phyloP scores from a whole-genome alignment of 1,140 invertebrate species.

The Musca domestica region DNA sequence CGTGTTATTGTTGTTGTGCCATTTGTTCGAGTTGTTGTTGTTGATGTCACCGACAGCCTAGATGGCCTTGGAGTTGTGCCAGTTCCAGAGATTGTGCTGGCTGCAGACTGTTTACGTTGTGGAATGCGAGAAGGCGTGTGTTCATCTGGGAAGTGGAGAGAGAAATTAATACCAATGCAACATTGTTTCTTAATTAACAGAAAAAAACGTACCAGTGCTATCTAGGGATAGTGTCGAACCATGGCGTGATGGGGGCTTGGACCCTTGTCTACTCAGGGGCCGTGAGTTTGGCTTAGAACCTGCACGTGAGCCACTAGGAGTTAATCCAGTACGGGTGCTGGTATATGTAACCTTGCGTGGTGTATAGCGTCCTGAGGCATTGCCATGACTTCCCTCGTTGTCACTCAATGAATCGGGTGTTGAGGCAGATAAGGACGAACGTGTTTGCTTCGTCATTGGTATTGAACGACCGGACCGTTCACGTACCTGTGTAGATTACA shows the following conservation, averaged over 20 bases:
- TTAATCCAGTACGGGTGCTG: constrained; percentile 56
- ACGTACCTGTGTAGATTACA: constrained; percentile 66
- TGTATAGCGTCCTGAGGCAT: constrained; percentile 59
- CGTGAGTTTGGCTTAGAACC: constrained; percentile 73
- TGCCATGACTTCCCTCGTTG: constrained; percentile 67
- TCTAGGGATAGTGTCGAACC: constrained; percentile 89
- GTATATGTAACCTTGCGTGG: constrained; percentile 62
- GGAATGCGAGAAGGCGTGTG: constrained; percentile 73
- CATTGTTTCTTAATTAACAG: neutral
- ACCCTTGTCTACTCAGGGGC: constrained; percentile 76
- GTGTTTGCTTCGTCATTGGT: constrained; percentile 72
- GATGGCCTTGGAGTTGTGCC: constrained; percentile 57
- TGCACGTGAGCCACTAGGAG: constrained; percentile 69
- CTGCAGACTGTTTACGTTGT: constrained; percentile 62
- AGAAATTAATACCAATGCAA: neutral
- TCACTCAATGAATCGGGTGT: constrained; percentile 85
- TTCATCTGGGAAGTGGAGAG: constrained; percentile 59
- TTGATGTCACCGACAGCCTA: constrained; percentile 55
- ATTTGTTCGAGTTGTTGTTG: constrained; percentile 54
- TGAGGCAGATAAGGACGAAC: constrained; percentile 74
- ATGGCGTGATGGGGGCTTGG: constrained; percentile 88
- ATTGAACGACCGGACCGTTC: constrained; percentile 82
- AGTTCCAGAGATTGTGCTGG: constrained; percentile 55
- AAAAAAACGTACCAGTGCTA: constrained; percentile 72
- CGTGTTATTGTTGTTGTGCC: constrained; percentile 61